Evolutionary conservation across 2,888 invertebrate species (phyloP), one percentile per base, ranked within the genome.

Genomic region (Cetonia aurata): DNA sequence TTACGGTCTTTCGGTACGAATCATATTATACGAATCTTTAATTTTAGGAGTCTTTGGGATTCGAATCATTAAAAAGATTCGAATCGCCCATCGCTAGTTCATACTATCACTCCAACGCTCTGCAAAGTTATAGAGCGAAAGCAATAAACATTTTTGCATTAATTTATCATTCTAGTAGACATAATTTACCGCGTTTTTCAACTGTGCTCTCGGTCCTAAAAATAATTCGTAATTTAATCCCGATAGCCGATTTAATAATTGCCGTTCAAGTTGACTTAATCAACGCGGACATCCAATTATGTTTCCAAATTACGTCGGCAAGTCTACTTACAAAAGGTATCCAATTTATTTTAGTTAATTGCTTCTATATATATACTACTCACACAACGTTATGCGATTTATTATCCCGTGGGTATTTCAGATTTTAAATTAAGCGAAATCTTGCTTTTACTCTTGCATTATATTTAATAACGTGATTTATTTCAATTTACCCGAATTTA

Each of bases 311-410:
- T 72, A 62, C 56, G 57, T 62, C 44, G 33, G 62, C 55, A 62
- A 65, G 42, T 57, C 62, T 72, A 70, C 70, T 72, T 67, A 42
- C 68, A 67, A 68, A 70, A 72, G 59, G 70, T 72, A 70, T 72
- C 68, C 72, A 72, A 72, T 71, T 72, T 72, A 69, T 69, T 72
- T 70, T 66, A 53, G 56, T 70, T 71, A 72, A 72, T 71, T 71
- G 56, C 55, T 55, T 44, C 56, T 67, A 37, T 37, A 37, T 37
- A 37, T 37, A 37, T 37, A 25, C 25, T 25, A 25, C 25, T 25
- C 25, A 25, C 1, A 37, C 57, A 17, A 12, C 6, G 42, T 15
- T 9, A 37, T 37, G 10, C 17, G 41, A 57, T 57, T 57, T 57
- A 57, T 19, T 42, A 9, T 57, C 42, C 37, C 6, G 37, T 10